phyloP scores from a whole-genome alignment of 2,113 vertebrate genomes.

The Hyaena hyaena region DNA sequence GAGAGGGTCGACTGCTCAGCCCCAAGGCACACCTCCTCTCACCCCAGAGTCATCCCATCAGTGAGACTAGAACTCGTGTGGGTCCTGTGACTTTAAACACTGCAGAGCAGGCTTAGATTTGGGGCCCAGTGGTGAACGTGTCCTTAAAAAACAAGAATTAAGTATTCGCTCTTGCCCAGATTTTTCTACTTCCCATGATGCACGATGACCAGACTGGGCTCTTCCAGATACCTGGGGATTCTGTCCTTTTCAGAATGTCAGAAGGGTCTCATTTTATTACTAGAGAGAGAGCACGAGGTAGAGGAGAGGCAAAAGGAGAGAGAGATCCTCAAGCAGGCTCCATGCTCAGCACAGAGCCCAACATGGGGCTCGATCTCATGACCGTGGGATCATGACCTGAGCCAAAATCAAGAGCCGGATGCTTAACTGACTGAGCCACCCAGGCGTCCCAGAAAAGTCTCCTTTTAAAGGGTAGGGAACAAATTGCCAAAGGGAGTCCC shows the following conservation, averaged over 20 bases:
- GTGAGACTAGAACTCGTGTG: not conserved
- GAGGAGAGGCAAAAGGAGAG: too few species aligned
- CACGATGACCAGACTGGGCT: not conserved
- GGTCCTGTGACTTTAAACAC: not conserved
- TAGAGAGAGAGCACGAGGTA: too few species aligned
- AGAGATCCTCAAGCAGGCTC: too few species aligned
- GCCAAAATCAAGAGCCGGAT: too few species aligned
- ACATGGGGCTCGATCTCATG: too few species aligned
- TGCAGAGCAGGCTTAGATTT: not conserved
- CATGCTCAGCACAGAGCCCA: too few species aligned
- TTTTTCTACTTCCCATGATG: too few species aligned
- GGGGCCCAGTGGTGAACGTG: fast-evolving
- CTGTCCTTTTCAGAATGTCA: constrained; percentile 24
- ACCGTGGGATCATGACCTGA: too few species aligned
- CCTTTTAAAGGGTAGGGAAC: constrained; percentile 2
- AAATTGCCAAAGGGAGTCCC: not conserved
- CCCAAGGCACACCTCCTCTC: not conserved
- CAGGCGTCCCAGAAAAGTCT: constrained; percentile 1
- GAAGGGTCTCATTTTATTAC: not conserved
- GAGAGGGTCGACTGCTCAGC: not conserved
- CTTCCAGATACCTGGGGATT: not conserved
- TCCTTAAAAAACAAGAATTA: not conserved
- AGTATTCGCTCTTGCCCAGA: not conserved
- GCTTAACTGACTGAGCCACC: too few species aligned
- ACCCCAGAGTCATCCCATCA: not conserved